Evolutionary conservation across 2,797 vertebrate species (phyloP).

Genomic region (Clarias fuscus): DNA sequence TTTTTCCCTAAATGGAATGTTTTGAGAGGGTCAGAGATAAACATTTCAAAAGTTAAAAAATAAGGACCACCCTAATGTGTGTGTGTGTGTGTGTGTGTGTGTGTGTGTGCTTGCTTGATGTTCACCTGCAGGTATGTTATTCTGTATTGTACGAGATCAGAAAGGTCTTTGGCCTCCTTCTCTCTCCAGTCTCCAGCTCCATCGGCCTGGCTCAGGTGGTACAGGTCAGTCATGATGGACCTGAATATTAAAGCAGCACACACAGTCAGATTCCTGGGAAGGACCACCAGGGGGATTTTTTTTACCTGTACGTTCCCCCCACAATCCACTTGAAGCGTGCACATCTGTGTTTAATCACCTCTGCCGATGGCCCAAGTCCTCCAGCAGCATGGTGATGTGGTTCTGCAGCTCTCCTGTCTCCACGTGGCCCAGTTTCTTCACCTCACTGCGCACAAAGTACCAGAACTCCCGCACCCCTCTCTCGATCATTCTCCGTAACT

Average conservation of each 20-base stretch:
- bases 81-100: background rate
- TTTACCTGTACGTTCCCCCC: background rate
- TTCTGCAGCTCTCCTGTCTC: slow-evolving; percentile 79
- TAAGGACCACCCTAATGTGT: too few species aligned
- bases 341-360: slow-evolving; percentile 68
- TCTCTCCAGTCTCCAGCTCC: slow-evolving; percentile 86
- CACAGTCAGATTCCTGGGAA: background rate
- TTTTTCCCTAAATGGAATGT: too few species aligned
- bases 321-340: background rate
- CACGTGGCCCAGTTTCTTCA: slow-evolving; percentile 81
- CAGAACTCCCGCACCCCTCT: slow-evolving; percentile 87
- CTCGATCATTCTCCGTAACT: slow-evolving; percentile 82
- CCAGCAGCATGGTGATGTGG: slow-evolving; percentile 78
- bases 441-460: slow-evolving; percentile 86
- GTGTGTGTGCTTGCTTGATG: background rate
- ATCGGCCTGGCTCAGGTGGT: slow-evolving; percentile 88
- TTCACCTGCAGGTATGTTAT: slow-evolving; percentile 84
- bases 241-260: slow-evolving; percentile 60
- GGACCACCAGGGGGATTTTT: too few species aligned
- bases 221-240: slow-evolving; percentile 87
- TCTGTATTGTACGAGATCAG: slow-evolving; percentile 84
- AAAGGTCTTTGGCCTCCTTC: slow-evolving; percentile 85
- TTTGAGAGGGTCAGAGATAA: too few species aligned
- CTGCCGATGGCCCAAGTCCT: slow-evolving; percentile 85
- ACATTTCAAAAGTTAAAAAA: too few species aligned